Percentiles rank a stretch among this genome's conserved stretches.
Conservation (phyloP, 2,797 vertebrate genomes). For the Geotria australis region DNA sequence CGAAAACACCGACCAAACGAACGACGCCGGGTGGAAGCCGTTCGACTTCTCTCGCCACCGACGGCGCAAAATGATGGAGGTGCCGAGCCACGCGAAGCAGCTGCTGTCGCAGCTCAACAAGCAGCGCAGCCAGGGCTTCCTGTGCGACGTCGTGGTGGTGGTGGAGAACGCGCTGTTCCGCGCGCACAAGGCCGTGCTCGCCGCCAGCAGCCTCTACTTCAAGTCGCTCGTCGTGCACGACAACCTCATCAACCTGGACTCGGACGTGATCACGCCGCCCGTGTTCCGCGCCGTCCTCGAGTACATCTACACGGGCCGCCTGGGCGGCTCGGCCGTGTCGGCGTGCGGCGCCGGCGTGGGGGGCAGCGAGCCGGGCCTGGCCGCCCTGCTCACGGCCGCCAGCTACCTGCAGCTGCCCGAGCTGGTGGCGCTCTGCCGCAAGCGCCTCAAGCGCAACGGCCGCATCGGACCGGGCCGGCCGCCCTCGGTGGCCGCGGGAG, state of each 20-base stretch:
- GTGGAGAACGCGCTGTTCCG: constrained; percentile 97
- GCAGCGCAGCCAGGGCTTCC: constrained; percentile 93
- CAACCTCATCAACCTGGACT: constrained; percentile 96
- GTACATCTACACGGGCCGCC: constrained; percentile 91
- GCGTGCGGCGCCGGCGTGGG: neutral
- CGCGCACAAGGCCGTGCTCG: constrained; percentile 97
- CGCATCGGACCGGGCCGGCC: constrained; percentile 58
- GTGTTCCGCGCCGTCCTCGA: constrained; percentile 91
- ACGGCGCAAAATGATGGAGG: constrained; percentile 34
- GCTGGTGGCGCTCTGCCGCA: constrained; percentile 88
- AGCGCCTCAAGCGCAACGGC: constrained; percentile 60
- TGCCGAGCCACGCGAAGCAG: constrained; percentile 90
- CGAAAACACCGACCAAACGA: no score
- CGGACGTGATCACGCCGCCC: constrained; percentile 96
- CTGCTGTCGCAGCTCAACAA: constrained; percentile 95
- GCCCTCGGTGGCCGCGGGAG: constrained; percentile 3
- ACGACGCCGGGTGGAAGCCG: no score
- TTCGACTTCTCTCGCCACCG: no score
- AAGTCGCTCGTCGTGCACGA: constrained; percentile 96
- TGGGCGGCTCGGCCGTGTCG: constrained; percentile 37
- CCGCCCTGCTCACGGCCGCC: constrained; percentile 68
- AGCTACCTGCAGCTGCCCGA: constrained; percentile 93
- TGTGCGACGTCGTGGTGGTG: constrained; percentile 98
- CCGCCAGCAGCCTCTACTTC: constrained; percentile 98
- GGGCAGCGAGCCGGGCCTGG: constrained; percentile 48